A percentile compares a stretch with the other conserved stretches of the same genome.
phyloP scores from a whole-genome alignment of 2,797 vertebrate genomes.

The Pantherophis vulpinus region DNA sequence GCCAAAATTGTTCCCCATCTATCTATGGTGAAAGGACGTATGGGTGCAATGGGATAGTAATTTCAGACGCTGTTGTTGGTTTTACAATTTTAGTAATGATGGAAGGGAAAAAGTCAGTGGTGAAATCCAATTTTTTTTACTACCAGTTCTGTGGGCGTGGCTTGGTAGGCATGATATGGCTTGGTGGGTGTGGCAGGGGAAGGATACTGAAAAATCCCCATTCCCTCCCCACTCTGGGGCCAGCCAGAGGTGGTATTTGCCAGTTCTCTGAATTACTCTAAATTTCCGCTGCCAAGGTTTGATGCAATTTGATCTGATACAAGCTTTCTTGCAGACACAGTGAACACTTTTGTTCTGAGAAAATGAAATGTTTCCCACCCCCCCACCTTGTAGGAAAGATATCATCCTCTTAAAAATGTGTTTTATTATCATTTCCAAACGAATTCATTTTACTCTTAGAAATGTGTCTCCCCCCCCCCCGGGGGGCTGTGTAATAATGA shows the following conservation, averaged over 20 bases:
- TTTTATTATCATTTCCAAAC: conserved; percentile 10
- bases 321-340: neutral
- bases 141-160: too few species aligned
- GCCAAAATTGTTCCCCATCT: neutral
- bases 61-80: neutral
- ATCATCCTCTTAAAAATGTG: neutral
- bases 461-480: neutral
- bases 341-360: neutral
- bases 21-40: neutral
- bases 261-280: too few species aligned
- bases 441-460: neutral
- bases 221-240: too few species aligned
- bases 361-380: neutral
- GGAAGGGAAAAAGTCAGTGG: neutral
- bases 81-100: neutral
- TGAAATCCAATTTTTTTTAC: too few species aligned
- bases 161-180: too few species aligned
- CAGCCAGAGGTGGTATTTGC: too few species aligned
- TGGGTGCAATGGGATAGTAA: neutral
- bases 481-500: conserved; percentile 23
- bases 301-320: too few species aligned
- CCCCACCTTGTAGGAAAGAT: conserved; percentile 5
- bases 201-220: too few species aligned
- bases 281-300: neutral
- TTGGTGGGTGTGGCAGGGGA: too few species aligned